Evolutionary conservation across 2,113 vertebrate species (phyloP), one percentile per base, ranked within the genome.

Genomic region (Cichladusa arquata): DNA sequence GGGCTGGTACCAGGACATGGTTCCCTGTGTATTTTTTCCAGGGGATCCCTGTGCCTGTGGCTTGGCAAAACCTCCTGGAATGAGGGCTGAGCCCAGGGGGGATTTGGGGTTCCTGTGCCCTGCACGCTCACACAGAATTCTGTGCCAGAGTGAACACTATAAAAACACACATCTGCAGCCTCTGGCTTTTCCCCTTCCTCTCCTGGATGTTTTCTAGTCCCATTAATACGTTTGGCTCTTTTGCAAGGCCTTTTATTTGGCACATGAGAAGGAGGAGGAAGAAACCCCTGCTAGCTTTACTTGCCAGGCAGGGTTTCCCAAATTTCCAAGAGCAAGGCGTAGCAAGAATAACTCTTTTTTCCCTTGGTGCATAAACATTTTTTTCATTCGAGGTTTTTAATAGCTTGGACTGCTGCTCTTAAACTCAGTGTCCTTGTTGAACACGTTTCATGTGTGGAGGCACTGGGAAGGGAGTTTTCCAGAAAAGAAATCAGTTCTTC

Each of bases 281-380:
- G 88, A 77, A 92, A 53, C 90, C 88, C 79, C 88, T 77, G 48
- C 58, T 90, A 24, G 62, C 48, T 89, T 86, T 23, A 14, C 87
- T 90, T 96, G 94, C 95, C 94, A 96, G 92, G 65, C 79, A 93
- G 94, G 95, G 60, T 90, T 97, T 96, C 94, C 96, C 72, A 9
- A 60, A 83, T 90, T 90, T 94, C 92, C 82, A 90, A 88, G 51
- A 86, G 90, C 67, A 91, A 95, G 81, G 91, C 88, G 0, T 64
- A 95, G 89, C 93, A 69, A 66, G 78, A 73, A 67, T 17, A 58
- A 60, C 28, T 26, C 44, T 34, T 65, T 78, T 65, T 45, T 3
- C 22, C 65, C 65, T 72, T 69, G 42, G 36, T 79, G 4, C 40
- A 50, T 57, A 88, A 90, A 84, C 50, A 22, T 54, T 48, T 38